Percentiles rank a stretch among this genome's conserved stretches.
Evolutionary conservation across 2,113 vertebrate genomes (phyloP).

Genomic region (Taxidea taxus): DNA sequence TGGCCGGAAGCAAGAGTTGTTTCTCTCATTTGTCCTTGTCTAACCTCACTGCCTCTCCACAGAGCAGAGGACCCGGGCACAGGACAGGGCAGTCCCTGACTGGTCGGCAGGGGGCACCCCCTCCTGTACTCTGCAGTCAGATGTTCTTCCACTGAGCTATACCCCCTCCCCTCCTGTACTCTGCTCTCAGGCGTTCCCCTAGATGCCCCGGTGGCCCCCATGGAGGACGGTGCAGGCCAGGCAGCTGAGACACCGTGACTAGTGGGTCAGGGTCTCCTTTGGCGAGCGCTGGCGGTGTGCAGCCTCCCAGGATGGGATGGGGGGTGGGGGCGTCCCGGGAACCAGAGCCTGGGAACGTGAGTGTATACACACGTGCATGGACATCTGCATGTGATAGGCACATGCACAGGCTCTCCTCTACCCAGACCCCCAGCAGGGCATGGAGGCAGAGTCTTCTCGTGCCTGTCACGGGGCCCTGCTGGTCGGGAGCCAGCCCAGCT

Average conservation of each 20-base stretch:
- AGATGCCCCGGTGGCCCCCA: too few relatives aligned
- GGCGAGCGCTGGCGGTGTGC: accelerated
- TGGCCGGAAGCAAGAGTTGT: background rate
- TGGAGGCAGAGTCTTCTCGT: background rate
- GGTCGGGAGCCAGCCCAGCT: background rate
- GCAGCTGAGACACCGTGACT: background rate
- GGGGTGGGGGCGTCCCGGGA: background rate
- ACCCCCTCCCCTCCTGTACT: too few relatives aligned
- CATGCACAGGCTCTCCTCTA: background rate
- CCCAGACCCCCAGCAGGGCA: background rate
- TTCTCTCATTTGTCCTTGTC: background rate
- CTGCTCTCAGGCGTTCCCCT: background rate
- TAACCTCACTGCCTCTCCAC: background rate
- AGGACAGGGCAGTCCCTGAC: background rate
- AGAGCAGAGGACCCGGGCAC: background rate
- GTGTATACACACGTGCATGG: accelerated
- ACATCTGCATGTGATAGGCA: background rate
- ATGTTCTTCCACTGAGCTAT: too few relatives aligned
- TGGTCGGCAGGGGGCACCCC: too few relatives aligned
- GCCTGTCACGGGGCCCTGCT: background rate
- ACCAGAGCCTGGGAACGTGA: background rate
- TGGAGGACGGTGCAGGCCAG: background rate
- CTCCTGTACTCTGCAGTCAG: too few relatives aligned
- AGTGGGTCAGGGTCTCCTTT: background rate
- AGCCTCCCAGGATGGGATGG: background rate